A percentile compares a stretch with the other conserved stretches of the same genome.
These are phyloP conservation scores for Desoria tigrina DNA, from an alignment of 2,888 invertebrate genomes.

Conservation along the genomic window DNA sequence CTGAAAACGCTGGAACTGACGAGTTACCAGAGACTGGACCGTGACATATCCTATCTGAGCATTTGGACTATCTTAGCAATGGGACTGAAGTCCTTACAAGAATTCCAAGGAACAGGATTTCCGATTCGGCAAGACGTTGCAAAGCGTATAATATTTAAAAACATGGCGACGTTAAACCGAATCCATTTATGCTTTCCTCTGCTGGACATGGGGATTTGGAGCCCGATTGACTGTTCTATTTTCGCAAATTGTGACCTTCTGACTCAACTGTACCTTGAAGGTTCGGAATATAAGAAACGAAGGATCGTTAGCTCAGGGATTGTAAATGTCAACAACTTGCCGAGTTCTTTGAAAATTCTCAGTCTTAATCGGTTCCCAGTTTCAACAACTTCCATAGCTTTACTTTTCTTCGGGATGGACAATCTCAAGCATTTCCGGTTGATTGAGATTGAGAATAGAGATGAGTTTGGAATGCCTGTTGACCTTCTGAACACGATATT, in stretches of 20 bases:
- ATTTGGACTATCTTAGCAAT: neutral
- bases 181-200: neutral
- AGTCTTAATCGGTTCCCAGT: neutral
- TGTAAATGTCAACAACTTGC: neutral
- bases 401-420: neutral
- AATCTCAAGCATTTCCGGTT: slow-evolving; percentile 3
- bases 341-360: neutral
- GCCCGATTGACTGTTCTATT: neutral
- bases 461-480: neutral
- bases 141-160: neutral
- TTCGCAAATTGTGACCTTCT: neutral
- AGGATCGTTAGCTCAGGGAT: neutral
- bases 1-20: neutral
- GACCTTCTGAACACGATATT: neutral
- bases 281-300: neutral
- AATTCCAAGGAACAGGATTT: neutral
- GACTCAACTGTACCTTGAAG: neutral
- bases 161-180: neutral
- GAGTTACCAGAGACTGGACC: neutral
- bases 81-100: neutral
- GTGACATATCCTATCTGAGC: neutral
- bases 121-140: neutral
- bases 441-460: neutral
- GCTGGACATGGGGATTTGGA: neutral
- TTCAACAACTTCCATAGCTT: neutral